Conservation (phyloP, 2,797 vertebrate species). For the Falco columbarius region DNA sequence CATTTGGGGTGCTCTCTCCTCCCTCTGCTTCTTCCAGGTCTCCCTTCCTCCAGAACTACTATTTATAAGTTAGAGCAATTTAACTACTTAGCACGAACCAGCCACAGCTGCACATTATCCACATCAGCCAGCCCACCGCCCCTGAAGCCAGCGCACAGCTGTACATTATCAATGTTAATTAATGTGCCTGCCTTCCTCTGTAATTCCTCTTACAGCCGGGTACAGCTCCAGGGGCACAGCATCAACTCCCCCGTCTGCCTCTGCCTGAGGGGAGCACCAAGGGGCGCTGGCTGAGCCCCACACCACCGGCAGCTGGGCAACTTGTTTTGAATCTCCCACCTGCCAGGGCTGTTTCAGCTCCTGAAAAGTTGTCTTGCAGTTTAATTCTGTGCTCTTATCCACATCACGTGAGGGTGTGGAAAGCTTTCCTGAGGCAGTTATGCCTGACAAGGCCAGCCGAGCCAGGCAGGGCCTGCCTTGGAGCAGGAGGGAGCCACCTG, state of each 20-base stretch:
- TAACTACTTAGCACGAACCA: too few relatives aligned
- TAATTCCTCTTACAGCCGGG: too few relatives aligned
- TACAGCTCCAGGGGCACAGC: accelerated
- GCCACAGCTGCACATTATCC: too few relatives aligned
- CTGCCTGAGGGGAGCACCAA: accelerated
- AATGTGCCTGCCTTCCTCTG: too few relatives aligned
- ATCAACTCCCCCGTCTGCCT: accelerated
- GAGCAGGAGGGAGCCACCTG: neutral
- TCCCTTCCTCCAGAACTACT: too few relatives aligned
- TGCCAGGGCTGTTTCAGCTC: neutral
- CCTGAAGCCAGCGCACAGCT: too few relatives aligned
- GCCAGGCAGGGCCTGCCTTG: neutral
- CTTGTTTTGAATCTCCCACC: neutral
- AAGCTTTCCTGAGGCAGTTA: neutral
- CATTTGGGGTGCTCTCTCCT: too few relatives aligned
- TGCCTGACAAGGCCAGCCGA: neutral
- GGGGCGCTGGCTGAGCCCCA: neutral
- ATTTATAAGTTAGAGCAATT: too few relatives aligned
- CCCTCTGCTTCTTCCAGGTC: too few relatives aligned
- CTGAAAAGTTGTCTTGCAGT: neutral
- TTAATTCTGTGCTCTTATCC: neutral
- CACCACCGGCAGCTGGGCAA: accelerated
- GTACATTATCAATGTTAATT: too few relatives aligned
- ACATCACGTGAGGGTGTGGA: neutral
- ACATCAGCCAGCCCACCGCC: too few relatives aligned